A percentile compares a stretch with the other conserved stretches of the same genome.
These are phyloP conservation scores for Sphenodon punctatus DNA, from an alignment of 2,797 vertebrate species.

Conservation along the genomic window DNA sequence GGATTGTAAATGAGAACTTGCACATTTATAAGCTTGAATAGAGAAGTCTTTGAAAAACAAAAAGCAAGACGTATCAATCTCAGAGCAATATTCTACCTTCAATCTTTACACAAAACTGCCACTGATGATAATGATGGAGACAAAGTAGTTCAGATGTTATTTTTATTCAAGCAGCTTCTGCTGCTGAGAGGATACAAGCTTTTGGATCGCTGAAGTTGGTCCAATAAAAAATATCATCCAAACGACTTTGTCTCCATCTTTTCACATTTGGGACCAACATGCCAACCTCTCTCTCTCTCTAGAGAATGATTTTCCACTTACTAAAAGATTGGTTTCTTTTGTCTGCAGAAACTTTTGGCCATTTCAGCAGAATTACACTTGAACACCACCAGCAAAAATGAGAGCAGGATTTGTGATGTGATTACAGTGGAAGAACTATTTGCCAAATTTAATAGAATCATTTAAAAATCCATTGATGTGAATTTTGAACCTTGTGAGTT, in stretches of 20 bases:
- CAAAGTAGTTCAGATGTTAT: too few relatives aligned
- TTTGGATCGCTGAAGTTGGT: too few relatives aligned
- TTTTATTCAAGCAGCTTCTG: too few relatives aligned
- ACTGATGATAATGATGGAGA: background rate
- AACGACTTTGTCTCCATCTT: too few relatives aligned
- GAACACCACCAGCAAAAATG: background rate
- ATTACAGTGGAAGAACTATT: background rate
- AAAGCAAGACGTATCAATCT: conserved; percentile 2
- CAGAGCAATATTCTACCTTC: background rate
- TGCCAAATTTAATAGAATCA: background rate
- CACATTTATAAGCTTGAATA: conserved; percentile 31
- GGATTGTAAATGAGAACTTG: conserved; percentile 23
- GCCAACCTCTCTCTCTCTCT: too few relatives aligned
- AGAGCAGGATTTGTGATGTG: background rate
- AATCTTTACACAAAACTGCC: background rate
- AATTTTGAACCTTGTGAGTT: background rate
- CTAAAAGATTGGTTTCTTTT: background rate
- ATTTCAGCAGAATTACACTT: background rate
- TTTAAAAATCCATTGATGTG: background rate
- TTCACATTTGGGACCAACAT: too few relatives aligned
- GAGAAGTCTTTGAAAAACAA: conserved; percentile 26
- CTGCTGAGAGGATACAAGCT: too few relatives aligned
- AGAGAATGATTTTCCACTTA: too few relatives aligned
- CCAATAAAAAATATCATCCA: too few relatives aligned
- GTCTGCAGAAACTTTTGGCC: background rate